phyloP scores from a whole-genome alignment of 2,797 vertebrate genomes.

The Cuculus canorus region DNA sequence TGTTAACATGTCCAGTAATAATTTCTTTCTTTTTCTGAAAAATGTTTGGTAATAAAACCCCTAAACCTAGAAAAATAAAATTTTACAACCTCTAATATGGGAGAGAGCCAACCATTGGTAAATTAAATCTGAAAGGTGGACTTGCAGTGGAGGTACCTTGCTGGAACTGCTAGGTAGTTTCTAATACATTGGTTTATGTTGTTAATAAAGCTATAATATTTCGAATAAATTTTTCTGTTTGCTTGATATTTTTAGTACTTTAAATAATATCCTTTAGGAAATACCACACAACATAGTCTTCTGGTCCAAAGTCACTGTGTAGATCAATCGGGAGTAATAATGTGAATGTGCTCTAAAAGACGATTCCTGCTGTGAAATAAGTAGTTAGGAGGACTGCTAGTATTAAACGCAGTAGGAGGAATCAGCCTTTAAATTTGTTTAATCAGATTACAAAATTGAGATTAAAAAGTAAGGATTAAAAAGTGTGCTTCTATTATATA shows the following conservation, averaged over 20 bases:
- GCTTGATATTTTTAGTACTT: slow-evolving; percentile 14
- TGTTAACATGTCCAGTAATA: background rate
- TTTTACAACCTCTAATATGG: background rate
- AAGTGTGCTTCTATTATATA: slow-evolving; percentile 20
- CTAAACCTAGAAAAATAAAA: slow-evolving; percentile 17
- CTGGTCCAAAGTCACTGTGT: slow-evolving; percentile 48
- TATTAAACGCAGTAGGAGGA: slow-evolving; percentile 71
- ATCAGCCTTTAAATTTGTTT: slow-evolving; percentile 73
- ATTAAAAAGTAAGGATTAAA: slow-evolving; percentile 69
- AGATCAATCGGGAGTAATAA: slow-evolving; percentile 72
- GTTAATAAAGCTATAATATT: background rate
- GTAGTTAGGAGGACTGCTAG: slow-evolving; percentile 69
- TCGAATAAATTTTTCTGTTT: background rate
- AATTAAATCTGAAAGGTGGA: background rate
- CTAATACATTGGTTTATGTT: slow-evolving; percentile 16
- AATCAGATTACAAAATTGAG: slow-evolving; percentile 78
- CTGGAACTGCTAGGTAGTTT: background rate
- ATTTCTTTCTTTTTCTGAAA: background rate
- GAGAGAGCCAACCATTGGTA: background rate
- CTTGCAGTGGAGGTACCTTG: background rate
- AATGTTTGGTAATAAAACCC: background rate
- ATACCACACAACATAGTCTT: slow-evolving; percentile 26
- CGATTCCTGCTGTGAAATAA: slow-evolving; percentile 74
- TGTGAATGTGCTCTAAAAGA: slow-evolving; percentile 70
- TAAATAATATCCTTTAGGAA: slow-evolving; percentile 1